These are phyloP conservation scores for Indri indri DNA, from an alignment of 2,113 vertebrate genomes.

Conservation along the genomic window DNA sequence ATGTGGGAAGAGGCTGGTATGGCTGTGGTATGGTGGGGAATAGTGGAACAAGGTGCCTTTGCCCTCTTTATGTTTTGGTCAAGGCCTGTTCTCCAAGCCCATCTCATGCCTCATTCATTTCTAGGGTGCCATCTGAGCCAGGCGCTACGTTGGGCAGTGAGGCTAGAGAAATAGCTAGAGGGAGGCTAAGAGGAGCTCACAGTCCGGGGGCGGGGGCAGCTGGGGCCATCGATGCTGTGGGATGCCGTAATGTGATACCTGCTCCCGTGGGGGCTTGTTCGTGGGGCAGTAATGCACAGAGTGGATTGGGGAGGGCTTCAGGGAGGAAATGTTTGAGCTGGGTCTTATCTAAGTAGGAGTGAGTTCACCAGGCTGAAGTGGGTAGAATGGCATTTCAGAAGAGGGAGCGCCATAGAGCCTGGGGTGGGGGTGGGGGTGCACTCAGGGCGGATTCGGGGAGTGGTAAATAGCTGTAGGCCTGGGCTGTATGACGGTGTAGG, in stretches of 20 bases:
- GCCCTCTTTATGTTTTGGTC: neutral
- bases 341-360: neutral
- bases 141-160: neutral
- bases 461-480: neutral
- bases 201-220: neutral
- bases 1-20: neutral
- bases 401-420: neutral
- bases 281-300: neutral
- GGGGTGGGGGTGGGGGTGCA: neutral
- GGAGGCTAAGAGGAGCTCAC: no score
- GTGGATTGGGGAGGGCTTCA: neutral
- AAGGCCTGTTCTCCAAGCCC: neutral
- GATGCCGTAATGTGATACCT: neutral
- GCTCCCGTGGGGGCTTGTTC: neutral
- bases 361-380: neutral
- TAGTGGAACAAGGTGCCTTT: neutral
- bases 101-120: neutral
- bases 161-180: neutral
- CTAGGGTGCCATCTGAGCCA: neutral
- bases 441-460: neutral
- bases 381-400: neutral
- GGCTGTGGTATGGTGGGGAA: neutral
- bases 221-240: neutral
- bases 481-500: fast-evolving
- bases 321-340: neutral